These are phyloP conservation scores for Moxostoma hubbsi DNA, from an alignment of 2,797 vertebrate species.

Conservation along the genomic window DNA sequence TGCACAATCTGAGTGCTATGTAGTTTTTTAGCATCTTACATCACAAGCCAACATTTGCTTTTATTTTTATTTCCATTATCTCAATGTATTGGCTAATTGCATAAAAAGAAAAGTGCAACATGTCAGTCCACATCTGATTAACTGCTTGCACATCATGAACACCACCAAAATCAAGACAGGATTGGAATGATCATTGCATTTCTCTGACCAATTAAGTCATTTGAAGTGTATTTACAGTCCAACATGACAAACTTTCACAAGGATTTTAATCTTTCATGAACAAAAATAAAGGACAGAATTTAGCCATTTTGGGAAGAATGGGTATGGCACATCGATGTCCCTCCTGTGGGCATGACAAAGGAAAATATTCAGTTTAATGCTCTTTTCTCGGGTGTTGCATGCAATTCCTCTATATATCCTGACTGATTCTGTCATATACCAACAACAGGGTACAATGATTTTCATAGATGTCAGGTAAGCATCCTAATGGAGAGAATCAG, in stretches of 20 bases:
- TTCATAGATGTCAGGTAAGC: background rate
- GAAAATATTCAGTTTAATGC: slow-evolving; percentile 66
- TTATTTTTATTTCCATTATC: too few relatives aligned
- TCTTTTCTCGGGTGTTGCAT: slow-evolving; percentile 47
- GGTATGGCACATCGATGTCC: slow-evolving; percentile 74
- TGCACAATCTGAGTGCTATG: too few relatives aligned
- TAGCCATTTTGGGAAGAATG: slow-evolving; percentile 65
- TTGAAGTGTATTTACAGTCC: slow-evolving; percentile 83
- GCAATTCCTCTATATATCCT: slow-evolving; percentile 38
- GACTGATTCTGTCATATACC: slow-evolving; percentile 13
- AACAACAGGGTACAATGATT: background rate
- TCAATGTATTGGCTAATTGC: too few relatives aligned
- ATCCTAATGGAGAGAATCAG: slow-evolving; percentile 39
- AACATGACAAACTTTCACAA: slow-evolving; percentile 75
- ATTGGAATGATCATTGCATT: slow-evolving; percentile 62
- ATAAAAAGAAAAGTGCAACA: too few relatives aligned
- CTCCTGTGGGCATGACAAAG: slow-evolving; percentile 81
- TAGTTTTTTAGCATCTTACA: too few relatives aligned
- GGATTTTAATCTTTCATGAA: slow-evolving; percentile 51
- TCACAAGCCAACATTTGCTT: too few relatives aligned
- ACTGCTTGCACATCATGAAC: background rate
- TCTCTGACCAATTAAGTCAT: slow-evolving; percentile 75
- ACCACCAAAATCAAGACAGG: slow-evolving; percentile 34
- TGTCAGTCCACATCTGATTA: background rate
- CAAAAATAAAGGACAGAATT: slow-evolving; percentile 50